phyloP scores from a whole-genome alignment of 1,140 invertebrate genomes.

The Luehdorfia chinensis region DNA sequence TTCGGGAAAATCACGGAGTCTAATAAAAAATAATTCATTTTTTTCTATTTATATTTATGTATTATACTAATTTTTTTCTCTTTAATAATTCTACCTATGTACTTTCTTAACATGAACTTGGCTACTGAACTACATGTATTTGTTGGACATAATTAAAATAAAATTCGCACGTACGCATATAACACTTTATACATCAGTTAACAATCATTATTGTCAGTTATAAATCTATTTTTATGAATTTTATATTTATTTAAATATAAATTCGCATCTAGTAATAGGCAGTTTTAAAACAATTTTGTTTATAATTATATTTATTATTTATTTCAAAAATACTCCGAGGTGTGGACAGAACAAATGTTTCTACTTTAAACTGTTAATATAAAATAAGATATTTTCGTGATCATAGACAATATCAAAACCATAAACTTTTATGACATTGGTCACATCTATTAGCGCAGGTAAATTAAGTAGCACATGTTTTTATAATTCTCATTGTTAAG shows the following conservation, averaged over 20 bases:
- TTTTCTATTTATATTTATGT: too few relatives aligned
- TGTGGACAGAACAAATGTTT: slow-evolving; percentile 32
- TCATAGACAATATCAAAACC: too few relatives aligned
- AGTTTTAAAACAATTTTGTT: slow-evolving; percentile 72
- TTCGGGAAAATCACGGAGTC: too few relatives aligned
- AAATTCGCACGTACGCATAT: slow-evolving; percentile 63
- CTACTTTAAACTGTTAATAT: not conserved
- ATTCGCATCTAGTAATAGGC: slow-evolving; percentile 74
- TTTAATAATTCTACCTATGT: too few relatives aligned
- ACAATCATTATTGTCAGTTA: slow-evolving; percentile 77
- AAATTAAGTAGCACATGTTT: not conserved
- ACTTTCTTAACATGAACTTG: too few relatives aligned
- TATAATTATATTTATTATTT: slow-evolving; percentile 58
- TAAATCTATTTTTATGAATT: slow-evolving; percentile 74
- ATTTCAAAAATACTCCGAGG: slow-evolving; percentile 37
- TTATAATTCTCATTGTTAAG: not conserved
- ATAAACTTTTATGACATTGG: too few relatives aligned
- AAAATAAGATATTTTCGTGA: too few relatives aligned
- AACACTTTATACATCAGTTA: slow-evolving; percentile 76
- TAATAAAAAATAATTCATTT: too few relatives aligned
- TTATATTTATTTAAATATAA: slow-evolving; percentile 71
- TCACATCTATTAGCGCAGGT: not conserved
- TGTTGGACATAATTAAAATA: slow-evolving; percentile 54
- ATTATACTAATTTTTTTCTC: too few relatives aligned
- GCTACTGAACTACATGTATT: slow-evolving; percentile 56